Percentiles rank a stretch among this genome's conserved stretches.
Conservation (phyloP, 2,888 invertebrate genomes). For the Drosophila putrida region DNA sequence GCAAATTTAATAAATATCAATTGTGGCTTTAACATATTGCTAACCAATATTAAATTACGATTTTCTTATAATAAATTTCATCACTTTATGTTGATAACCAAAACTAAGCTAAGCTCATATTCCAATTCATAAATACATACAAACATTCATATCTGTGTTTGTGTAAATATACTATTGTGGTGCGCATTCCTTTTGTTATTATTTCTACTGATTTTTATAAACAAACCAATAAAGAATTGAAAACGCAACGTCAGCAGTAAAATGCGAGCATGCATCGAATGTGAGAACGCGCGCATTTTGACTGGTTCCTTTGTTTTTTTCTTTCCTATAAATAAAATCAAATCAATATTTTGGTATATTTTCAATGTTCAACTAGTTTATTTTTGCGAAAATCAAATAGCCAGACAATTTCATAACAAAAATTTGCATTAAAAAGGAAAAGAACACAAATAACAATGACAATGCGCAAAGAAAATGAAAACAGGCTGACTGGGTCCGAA, state of each 20-base stretch:
- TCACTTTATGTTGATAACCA: constrained; percentile 43
- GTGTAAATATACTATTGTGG: constrained; percentile 15
- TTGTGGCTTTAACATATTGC: background rate
- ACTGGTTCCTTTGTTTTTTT: constrained; percentile 10
- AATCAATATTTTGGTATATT: constrained; percentile 26
- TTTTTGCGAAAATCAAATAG: constrained; percentile 67
- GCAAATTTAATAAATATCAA: background rate
- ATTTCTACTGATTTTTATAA: constrained; percentile 50
- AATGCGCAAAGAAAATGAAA: constrained; percentile 66
- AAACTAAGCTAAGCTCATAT: constrained; percentile 20
- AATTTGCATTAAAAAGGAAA: constrained; percentile 66
- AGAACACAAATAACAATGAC: constrained; percentile 41
- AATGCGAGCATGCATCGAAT: constrained; percentile 21
- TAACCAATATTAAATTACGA: constrained; percentile 26
- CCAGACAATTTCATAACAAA: constrained; percentile 77
- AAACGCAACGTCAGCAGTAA: constrained; percentile 41
- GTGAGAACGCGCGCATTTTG: constrained; percentile 20
- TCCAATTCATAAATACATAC: constrained; percentile 11
- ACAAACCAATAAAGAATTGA: constrained; percentile 52
- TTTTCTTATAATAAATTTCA: constrained; percentile 50
- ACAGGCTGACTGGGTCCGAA: constrained; percentile 61
- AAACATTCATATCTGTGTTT: constrained; percentile 7
- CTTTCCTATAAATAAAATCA: constrained; percentile 28
- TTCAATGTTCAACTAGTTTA: constrained; percentile 50
- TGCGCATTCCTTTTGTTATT: constrained; percentile 31